phyloP scores from a whole-genome alignment of 2,797 vertebrate genomes.

The Pseudocheirus occidentalis region DNA sequence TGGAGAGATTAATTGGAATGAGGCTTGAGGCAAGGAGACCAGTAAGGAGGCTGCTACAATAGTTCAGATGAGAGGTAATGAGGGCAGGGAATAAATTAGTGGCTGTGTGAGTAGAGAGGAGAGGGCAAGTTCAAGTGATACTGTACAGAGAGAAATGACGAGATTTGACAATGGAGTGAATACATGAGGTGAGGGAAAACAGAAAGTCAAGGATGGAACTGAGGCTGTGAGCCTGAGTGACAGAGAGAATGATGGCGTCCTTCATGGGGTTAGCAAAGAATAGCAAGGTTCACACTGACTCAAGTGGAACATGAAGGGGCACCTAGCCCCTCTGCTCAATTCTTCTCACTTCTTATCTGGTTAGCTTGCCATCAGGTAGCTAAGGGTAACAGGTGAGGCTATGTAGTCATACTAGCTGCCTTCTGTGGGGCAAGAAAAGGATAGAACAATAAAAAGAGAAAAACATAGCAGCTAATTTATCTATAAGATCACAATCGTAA shows the following conservation, averaged over 20 bases:
- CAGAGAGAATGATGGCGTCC: not conserved
- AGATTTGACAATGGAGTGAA: not conserved
- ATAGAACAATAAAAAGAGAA: not conserved
- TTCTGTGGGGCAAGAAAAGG: not conserved
- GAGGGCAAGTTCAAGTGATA: not conserved
- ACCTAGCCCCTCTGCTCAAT: not conserved
- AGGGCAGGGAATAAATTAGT: not conserved
- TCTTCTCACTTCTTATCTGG: slow-evolving; percentile 22
- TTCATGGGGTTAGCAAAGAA: not conserved
- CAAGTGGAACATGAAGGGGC: not conserved
- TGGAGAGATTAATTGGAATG: not conserved
- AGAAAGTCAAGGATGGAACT: not conserved
- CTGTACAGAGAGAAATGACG: not conserved
- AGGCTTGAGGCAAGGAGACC: not conserved
- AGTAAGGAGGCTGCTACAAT: not conserved
- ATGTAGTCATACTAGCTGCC: not conserved
- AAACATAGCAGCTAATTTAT: not conserved
- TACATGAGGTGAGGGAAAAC: not conserved
- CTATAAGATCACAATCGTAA: not conserved
- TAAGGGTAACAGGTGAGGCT: not conserved
- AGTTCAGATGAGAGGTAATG: not conserved
- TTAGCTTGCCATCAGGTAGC: slow-evolving; percentile 34
- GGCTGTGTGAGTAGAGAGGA: not conserved
- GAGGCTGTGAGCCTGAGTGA: not conserved
- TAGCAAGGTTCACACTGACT: not conserved